Base-by-base conservation (phyloP, 2,888 invertebrate genomes). In the Allacma fusca region DNA sequence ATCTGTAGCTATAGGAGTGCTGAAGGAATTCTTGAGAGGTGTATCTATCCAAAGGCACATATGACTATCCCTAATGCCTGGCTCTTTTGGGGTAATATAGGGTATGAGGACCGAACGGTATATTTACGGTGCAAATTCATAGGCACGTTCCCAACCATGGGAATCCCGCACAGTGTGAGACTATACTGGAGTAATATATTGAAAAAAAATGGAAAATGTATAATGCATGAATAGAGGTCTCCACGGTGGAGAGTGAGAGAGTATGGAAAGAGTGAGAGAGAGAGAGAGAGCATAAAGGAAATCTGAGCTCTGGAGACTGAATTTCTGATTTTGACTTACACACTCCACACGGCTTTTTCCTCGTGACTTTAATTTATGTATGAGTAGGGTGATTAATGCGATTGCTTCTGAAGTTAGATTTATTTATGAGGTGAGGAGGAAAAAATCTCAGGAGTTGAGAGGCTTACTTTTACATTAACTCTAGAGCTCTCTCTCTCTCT, bases 301-400 rank as follows among this genome's bases (percentile, higher is more conserved):
- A 76, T 76, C 59, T 68, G 69, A 67, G 75, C 68, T 76, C 69
- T 71, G 76, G 76, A 76, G 78, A 72, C 72, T 75, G 72, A 75
- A 75, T 75, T 78, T 75, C 75, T 75, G 70, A 59, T 65, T 70
- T 76, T 69, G 76, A 71, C 71, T 76, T 69, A 74, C 64, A 71
- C 71, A 69, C 69, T 40, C 69, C 34, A 34, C 69, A 34, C 24
- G 5, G 19, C 57, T n/a, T 26, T 28, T 71, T 43, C 77, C 50
- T 59, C 67, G 72, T 77, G 77, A 72, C 62, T 79, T 80, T 83
- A 83, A 83, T 83, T 83, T 83, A 83, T 83, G 83, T 81, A 83
- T 83, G 83, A 81, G 79, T 78, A 78, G 79, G 71, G 81, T 83
- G 83, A 83, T 83, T 83, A 83, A 83, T 83, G 81, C 81, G 80